Evolutionary conservation across 2,888 invertebrate species (phyloP).

Genomic region (Miltochrista miniata): DNA sequence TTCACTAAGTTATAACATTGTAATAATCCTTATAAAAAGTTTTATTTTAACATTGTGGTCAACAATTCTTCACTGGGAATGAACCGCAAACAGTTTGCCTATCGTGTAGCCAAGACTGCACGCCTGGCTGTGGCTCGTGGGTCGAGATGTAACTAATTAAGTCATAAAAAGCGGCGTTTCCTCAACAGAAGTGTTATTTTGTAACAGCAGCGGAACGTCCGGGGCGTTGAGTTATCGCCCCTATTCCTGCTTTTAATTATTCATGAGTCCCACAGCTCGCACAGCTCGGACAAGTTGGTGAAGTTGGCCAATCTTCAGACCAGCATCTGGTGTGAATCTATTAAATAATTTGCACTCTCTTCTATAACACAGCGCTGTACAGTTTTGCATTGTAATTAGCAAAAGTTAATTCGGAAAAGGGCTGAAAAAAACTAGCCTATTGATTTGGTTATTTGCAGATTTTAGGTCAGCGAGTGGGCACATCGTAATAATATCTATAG

Average conservation of each 20-base stretch:
- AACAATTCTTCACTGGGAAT: not conserved
- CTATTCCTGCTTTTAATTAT: slow-evolving; percentile 73
- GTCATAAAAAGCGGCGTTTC: slow-evolving; percentile 68
- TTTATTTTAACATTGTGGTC: not conserved
- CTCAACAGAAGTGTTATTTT: slow-evolving; percentile 63
- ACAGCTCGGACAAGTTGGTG: slow-evolving; percentile 57
- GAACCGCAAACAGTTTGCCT: slow-evolving; percentile 1
- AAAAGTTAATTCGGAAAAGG: no score
- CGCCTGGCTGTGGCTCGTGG: slow-evolving; percentile 37
- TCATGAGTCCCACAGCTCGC: slow-evolving; percentile 70
- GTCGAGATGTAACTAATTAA: slow-evolving; percentile 73
- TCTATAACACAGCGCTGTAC: slow-evolving; percentile 48
- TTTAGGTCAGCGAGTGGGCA: no score
- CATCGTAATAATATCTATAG: no score
- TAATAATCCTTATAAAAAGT: not conserved
- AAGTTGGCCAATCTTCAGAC: slow-evolving; percentile 52
- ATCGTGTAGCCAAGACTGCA: slow-evolving; percentile 1
- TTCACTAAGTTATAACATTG: no score
- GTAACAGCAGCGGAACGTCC: slow-evolving; percentile 49
- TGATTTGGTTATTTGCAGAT: no score
- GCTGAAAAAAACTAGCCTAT: no score
- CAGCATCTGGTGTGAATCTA: slow-evolving; percentile 67
- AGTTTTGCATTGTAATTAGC: slow-evolving; percentile 45
- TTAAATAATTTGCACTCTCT: slow-evolving; percentile 72
- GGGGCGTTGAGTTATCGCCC: slow-evolving; percentile 68